Conservation (phyloP, 1,140 invertebrate species). For the Megathymus violae region DNA sequence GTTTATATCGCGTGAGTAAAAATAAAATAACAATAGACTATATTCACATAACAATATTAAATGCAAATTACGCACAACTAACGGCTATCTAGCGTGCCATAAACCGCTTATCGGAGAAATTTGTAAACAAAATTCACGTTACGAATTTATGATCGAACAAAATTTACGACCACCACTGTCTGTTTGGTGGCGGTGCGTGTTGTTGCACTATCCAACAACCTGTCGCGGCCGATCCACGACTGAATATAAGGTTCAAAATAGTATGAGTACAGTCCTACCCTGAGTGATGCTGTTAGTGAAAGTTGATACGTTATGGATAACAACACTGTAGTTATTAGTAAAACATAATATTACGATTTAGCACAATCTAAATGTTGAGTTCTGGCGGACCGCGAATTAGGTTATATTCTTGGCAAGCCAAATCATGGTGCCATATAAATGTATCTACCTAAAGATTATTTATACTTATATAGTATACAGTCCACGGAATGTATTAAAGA, state of each 20-base stretch:
- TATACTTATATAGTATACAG: no score
- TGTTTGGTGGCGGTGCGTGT: conserved; percentile 37
- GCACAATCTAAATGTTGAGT: no score
- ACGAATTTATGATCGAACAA: conserved; percentile 63
- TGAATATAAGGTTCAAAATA: conserved; percentile 1
- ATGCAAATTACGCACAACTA: conserved; percentile 38
- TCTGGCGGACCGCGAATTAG: no score
- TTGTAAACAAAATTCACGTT: conserved; percentile 56
- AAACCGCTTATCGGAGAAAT: conserved; percentile 46
- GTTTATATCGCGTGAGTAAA: background rate
- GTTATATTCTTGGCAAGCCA: no score
- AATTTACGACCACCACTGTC: conserved; percentile 59
- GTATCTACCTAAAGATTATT: no score
- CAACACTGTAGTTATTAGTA: no score
- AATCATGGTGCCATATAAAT: no score
- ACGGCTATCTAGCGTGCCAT: conserved; percentile 40
- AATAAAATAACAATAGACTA: conserved; percentile 1
- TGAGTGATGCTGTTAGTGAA: no score
- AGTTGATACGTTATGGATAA: no score
- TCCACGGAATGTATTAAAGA: no score
- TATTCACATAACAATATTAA: conserved; percentile 13
- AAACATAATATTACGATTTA: no score
- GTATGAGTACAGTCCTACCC: background rate
- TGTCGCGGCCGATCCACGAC: background rate
- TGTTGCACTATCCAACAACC: background rate